Conservation (phyloP, 2,888 invertebrate genomes). For the Tetrapedia diversipes region DNA sequence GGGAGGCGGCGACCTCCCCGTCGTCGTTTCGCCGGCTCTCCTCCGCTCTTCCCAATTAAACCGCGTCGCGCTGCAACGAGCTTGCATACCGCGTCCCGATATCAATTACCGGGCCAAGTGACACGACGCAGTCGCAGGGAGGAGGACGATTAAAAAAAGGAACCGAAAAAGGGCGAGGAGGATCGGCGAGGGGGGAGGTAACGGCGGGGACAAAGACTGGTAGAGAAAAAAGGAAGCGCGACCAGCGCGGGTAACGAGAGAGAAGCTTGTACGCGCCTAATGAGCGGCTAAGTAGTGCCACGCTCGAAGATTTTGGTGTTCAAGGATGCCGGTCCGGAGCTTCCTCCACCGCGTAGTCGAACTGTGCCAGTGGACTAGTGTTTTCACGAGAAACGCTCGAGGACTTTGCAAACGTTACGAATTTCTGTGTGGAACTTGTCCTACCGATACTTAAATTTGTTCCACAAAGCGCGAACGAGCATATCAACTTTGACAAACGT, state of each 20-base stretch:
- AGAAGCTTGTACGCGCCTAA: constrained; percentile 56
- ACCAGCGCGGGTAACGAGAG: constrained; percentile 57
- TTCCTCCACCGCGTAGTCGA: too few relatives aligned
- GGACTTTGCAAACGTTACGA: too few relatives aligned
- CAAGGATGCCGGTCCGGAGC: not conserved
- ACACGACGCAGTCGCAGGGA: constrained; percentile 52
- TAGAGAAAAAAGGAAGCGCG: constrained; percentile 38
- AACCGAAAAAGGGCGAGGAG: too few relatives aligned
- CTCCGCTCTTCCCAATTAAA: constrained; percentile 68
- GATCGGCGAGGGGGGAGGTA: not conserved
- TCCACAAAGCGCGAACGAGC: too few relatives aligned
- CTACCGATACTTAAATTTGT: too few relatives aligned
- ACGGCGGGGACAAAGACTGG: not conserved
- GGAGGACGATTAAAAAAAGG: constrained; percentile 53
- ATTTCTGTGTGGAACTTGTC: too few relatives aligned
- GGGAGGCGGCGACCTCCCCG: constrained; percentile 51
- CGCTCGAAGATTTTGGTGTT: not conserved
- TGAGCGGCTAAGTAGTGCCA: constrained; percentile 40
- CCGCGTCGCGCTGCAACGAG: constrained; percentile 58
- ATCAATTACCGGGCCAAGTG: constrained; percentile 69
- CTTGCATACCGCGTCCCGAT: constrained; percentile 67
- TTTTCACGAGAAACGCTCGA: too few relatives aligned
- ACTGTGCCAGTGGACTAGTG: not conserved
- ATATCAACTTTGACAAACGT: too few relatives aligned
- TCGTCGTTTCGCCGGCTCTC: constrained; percentile 37